Evolutionary conservation across 2,888 invertebrate genomes (phyloP).

Genomic region (Dromius quadrimaculatus): DNA sequence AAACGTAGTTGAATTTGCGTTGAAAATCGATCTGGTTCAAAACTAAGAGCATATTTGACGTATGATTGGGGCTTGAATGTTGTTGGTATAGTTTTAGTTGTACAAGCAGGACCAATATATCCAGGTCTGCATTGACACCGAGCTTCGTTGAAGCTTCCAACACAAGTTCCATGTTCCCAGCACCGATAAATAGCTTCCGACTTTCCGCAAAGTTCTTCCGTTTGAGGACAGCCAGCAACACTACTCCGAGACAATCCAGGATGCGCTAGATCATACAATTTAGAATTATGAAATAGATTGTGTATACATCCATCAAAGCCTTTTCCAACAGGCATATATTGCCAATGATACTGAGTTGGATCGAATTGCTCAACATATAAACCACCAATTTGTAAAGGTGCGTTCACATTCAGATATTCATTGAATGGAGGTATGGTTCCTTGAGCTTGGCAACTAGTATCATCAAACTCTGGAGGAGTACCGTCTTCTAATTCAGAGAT

Average conservation of each 20-base stretch:
- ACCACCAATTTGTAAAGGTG: conserved; percentile 95
- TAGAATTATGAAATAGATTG: conserved; percentile 95
- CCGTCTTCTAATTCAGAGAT: conserved; percentile 92
- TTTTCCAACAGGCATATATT: conserved; percentile 89
- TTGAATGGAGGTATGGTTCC: conserved; percentile 94
- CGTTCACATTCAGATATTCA: conserved; percentile 95
- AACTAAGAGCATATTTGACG: conserved; percentile 95
- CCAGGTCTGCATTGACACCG: conserved; percentile 96
- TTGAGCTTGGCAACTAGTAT: conserved; percentile 89
- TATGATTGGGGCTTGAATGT: conserved; percentile 95
- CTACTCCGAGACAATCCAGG: conserved; percentile 90
- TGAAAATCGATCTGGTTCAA: conserved; percentile 92
- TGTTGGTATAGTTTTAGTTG: conserved; percentile 87
- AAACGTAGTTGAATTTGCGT: conserved; percentile 95
- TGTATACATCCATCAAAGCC: conserved; percentile 97
- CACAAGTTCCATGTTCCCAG: conserved; percentile 95
- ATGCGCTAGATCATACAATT: conserved; percentile 93
- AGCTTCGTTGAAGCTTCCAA: conserved; percentile 89
- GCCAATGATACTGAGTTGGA: conserved; percentile 90
- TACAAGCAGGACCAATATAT: conserved; percentile 92
- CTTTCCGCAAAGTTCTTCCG: conserved; percentile 91
- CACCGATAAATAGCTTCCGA: conserved; percentile 88
- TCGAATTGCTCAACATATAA: conserved; percentile 91
- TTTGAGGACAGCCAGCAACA: conserved; percentile 91
- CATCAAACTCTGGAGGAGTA: conserved; percentile 88